Conservation (phyloP, 2,113 vertebrate species). For the Protomyctophum bolini region DNA sequence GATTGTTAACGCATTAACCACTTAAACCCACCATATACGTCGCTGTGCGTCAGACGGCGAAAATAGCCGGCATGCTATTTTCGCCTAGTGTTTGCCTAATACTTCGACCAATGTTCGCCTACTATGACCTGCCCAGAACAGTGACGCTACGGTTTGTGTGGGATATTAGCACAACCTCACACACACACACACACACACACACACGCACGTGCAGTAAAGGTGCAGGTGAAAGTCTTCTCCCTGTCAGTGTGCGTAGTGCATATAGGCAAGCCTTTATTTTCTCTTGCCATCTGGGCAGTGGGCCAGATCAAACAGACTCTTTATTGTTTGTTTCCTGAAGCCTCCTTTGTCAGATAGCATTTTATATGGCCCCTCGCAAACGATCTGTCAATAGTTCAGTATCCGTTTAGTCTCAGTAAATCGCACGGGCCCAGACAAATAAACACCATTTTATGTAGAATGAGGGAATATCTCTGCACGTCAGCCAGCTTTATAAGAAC, state of each 20-base stretch:
- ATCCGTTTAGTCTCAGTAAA: constrained; percentile 58
- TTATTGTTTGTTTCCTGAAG: constrained; percentile 63
- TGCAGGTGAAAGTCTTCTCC: constrained; percentile 75
- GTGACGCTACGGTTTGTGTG: too few species aligned
- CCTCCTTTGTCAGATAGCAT: constrained; percentile 60
- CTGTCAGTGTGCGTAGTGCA: constrained; percentile 57
- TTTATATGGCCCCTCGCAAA: constrained; percentile 39
- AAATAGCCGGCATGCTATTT: too few species aligned
- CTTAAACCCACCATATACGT: too few species aligned
- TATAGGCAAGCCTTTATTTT: constrained; percentile 72
- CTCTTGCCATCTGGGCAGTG: constrained; percentile 64
- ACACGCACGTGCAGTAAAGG: constrained; percentile 1
- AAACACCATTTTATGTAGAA: constrained; percentile 46
- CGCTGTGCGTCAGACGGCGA: too few species aligned
- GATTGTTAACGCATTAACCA: not conserved
- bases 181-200: constrained; percentile 21
- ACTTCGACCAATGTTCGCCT: too few species aligned
- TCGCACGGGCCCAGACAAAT: constrained; percentile 42
- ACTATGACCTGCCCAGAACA: too few species aligned
- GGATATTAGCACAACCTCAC: too few species aligned
- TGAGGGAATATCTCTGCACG: too few species aligned
- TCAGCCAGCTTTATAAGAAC: too few species aligned
- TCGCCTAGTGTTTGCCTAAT: too few species aligned
- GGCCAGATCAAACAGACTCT: constrained; percentile 69
- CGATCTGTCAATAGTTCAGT: constrained; percentile 64